Evolutionary conservation across 2,797 vertebrate species (phyloP), one percentile per base, ranked within the genome.

Genomic region (Heterohyrax brucei): DNA sequence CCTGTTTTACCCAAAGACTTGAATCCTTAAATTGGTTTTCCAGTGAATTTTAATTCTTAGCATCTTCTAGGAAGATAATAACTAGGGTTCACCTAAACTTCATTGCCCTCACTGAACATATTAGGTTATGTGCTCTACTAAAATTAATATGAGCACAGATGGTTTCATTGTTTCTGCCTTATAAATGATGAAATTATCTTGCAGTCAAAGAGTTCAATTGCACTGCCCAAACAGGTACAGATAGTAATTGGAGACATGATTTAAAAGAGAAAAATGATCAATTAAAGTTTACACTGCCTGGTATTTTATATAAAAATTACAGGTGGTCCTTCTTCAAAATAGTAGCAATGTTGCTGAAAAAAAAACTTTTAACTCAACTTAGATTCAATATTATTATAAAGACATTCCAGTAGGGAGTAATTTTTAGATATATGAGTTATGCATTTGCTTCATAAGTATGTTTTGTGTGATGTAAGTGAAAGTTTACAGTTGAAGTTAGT

Each of bases 141-240:
- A 96, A 94, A 93, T 78, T 56, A 88, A 91, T 83, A 84, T 22
- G 68, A 94, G 24, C 16, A 95, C 46, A 66, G 70, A 22, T 12
- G 30, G 56, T 66, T 91, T 84, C 46, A 79, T 95, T 93, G 50
- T 92, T 92, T 93, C 75, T 94, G 73, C 50, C 93, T 92, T 87
- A 86, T 6, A 93, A 85, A 84, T 77, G 91, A 92, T 50, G 30
- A 78, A 91, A 93, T 92, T 78, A 75, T 10, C 75, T n/a, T 81
- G 91, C 53, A 85, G 66, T 70, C 44, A 70, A 76, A 89, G 30
- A 82, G 93, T 96, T 84, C 72, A 89, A 75, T 5, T 87, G 12
- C 7, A n/a, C 3, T 28, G 26, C 21, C 18, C 56, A n/a, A 87
- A 89, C 75, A 76, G 39, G 3, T 62, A 95, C 24, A 91, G 66